Evolutionary conservation across 2,888 invertebrate species (phyloP).

Genomic region (Nemotelus nigrinus): DNA sequence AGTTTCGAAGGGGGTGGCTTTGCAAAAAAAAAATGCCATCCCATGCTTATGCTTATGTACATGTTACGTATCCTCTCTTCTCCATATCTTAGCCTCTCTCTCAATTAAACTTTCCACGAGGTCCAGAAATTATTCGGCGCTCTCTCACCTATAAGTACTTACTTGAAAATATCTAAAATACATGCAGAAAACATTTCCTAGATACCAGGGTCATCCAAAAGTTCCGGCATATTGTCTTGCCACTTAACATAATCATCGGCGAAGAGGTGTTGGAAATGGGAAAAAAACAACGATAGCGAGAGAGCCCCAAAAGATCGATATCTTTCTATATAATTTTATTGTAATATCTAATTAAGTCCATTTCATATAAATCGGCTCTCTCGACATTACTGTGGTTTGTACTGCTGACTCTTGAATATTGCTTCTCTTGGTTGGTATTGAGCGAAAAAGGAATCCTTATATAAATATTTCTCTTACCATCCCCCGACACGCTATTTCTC

Average conservation of each 20-base stretch:
- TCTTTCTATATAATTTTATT: slow-evolving; percentile 43
- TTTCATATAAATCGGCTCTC: slow-evolving; percentile 8
- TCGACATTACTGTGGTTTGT: not conserved
- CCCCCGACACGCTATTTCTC: too few species aligned
- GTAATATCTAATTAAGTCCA: slow-evolving; percentile 42
- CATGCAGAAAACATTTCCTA: slow-evolving; percentile 25
- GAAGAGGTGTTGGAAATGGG: slow-evolving; percentile 11
- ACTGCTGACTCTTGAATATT: too few species aligned
- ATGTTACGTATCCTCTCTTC: not conserved
- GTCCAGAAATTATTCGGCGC: not conserved
- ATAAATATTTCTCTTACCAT: too few species aligned
- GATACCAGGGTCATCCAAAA: slow-evolving; percentile 28
- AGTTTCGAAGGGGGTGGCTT: slow-evolving; percentile 19
- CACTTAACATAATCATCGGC: slow-evolving; percentile 43
- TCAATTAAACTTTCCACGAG: not conserved
- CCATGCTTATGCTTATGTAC: not conserved
- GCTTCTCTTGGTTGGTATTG: too few species aligned
- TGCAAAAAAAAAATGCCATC: slow-evolving; percentile 24
- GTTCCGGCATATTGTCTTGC: slow-evolving; percentile 44
- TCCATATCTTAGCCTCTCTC: not conserved
- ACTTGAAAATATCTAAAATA: slow-evolving; percentile 5
- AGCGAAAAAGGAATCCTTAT: too few species aligned
- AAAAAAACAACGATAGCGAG: slow-evolving; percentile 11
- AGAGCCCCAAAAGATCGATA: slow-evolving; percentile 39
- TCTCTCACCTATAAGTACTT: not conserved